phyloP scores from a whole-genome alignment of 30 jellyfish, hydroid and myxozoan genomes.

The Catostylus mosaicus region DNA sequence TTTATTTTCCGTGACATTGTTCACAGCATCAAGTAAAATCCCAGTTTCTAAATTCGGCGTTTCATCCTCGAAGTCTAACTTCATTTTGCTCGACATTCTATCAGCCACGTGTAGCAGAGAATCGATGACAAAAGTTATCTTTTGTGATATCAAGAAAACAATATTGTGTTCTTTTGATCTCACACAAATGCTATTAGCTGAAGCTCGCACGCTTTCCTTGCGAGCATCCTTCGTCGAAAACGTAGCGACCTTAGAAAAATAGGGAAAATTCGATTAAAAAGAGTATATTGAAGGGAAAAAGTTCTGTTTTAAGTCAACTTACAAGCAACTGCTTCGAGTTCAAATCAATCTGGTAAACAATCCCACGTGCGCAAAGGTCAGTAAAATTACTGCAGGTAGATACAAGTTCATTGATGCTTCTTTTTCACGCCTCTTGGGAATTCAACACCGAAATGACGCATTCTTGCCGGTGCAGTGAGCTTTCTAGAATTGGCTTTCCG shows the following conservation, averaged over 20 bases:
- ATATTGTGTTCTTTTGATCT: too few species aligned
- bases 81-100: constrained; percentile 37
- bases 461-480: constrained; percentile 1
- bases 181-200: too few species aligned
- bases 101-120: constrained; percentile 23
- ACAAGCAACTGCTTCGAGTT: background rate
- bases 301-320: background rate
- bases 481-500: background rate
- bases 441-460: background rate
- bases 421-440: constrained; percentile 7
- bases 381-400: constrained; percentile 46
- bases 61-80: constrained; percentile 51
- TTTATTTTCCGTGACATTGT: background rate
- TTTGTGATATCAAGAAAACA: too few species aligned
- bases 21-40: constrained; percentile 41
- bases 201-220: too few species aligned
- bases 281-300: too few species aligned
- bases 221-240: background rate
- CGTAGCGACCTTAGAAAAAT: background rate
- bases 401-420: constrained; percentile 11
- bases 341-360: constrained; percentile 6
- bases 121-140: too few species aligned
- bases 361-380: constrained; percentile 38
- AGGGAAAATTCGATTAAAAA: background rate
- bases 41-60: constrained; percentile 50